These are phyloP conservation scores for Trididemnum clinides DNA, from an alignment of 23 tunicate genomes.

Conservation along the genomic window DNA sequence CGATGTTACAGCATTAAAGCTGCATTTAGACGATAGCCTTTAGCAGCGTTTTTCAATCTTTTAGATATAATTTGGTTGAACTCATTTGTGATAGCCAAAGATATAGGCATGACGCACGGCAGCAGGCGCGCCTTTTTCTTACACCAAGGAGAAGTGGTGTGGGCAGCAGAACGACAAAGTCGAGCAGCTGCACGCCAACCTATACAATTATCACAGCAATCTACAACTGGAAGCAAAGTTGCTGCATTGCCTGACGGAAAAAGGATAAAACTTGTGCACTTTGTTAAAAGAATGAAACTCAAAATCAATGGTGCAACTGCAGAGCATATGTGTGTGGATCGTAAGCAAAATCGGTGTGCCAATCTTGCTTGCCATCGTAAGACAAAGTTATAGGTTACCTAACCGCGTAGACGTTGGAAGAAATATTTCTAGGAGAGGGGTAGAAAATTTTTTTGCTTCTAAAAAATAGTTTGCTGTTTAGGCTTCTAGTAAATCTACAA, in stretches of 20 bases:
- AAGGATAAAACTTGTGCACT: background rate
- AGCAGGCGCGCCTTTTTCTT: constrained; percentile 9
- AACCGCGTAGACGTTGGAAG: too few relatives aligned
- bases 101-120: constrained; percentile 17
- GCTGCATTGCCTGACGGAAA: constrained; percentile 7
- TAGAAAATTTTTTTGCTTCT: background rate
- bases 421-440: background rate
- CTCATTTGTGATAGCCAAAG: constrained; percentile 19
- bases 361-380: constrained; percentile 1
- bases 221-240: background rate
- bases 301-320: constrained; percentile 26
- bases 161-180: background rate
- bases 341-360: background rate
- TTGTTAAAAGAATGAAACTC: constrained; percentile 4
- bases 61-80: constrained; percentile 5
- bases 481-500: background rate
- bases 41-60: constrained; percentile 26
- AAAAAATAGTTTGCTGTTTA: too few relatives aligned
- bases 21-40: background rate
- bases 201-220: constrained; percentile 7
- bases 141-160: background rate
- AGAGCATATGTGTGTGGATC: constrained; percentile 23
- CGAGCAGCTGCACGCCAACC: constrained; percentile 1
- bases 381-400: background rate
- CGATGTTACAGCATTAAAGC: constrained; percentile 22